Evolutionary conservation across 2,113 vertebrate genomes (phyloP), one percentile per base, ranked within the genome.

Genomic region (Sander vitreus): DNA sequence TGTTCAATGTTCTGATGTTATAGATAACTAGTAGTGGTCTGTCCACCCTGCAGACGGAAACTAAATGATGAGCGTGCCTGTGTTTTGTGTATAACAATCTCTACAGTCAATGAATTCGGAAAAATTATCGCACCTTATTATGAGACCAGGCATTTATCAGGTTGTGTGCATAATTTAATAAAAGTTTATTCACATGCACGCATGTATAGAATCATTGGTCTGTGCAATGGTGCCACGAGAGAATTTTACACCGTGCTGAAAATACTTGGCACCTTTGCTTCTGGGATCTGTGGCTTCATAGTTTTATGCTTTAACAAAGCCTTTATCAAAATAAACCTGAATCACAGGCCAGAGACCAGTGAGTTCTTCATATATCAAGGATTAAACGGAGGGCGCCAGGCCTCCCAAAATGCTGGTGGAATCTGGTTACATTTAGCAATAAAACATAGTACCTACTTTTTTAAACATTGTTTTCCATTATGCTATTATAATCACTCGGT

Each of bases 241-340:
- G 83, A 90, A 91, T 92, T 78, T 89, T 80, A 84, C 78, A 81
- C 69, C 77, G 65, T 54, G 81, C 86, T 91, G 81, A 92, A 95
- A 95, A 94, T 93, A 94, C 91, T 78, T 66, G 18, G 78, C 73
- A 73, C 60, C 57, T 76, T 82, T 67, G 58, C 62, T 81, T 85
- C 53, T 85, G 73, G 79, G 78, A 86, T 83, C 53, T 84, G 81
- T 25, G n/a, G 66, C 48, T 72, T 63, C 48, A 71, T 60, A 65
- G 68, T 66, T 81, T 55, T 80, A 80, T 33, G 62, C 68, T 72
- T 78, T 55, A 76, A 87, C 82, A 85, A 93, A 87, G 81, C 74
- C 72, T 78, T 80, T 87, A 68, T 90, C 60, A 90, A 90, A 93
- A 86, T 84, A 76, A 90, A 81, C 54, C 54, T 70, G 55, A 73